phyloP scores from a whole-genome alignment of 2,797 vertebrate species.

The Gila robusta region DNA sequence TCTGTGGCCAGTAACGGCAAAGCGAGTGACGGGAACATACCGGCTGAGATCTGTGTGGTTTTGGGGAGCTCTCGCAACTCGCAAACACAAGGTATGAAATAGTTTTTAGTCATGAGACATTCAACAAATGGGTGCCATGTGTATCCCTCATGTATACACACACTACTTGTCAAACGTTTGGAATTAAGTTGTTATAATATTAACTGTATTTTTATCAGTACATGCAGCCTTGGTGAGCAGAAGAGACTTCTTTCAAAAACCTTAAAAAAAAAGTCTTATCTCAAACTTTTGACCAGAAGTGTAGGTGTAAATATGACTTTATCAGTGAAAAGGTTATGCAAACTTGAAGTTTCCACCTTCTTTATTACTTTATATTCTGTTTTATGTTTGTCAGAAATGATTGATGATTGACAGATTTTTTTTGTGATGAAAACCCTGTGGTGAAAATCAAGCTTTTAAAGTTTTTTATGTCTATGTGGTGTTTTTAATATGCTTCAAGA shows the following conservation, averaged over 20 bases:
- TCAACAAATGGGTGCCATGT: not conserved
- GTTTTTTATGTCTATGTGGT: no score
- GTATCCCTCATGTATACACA: not conserved
- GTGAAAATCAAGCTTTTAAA: no score
- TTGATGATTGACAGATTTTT: not conserved
- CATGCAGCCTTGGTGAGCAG: not conserved
- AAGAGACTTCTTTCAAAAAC: not conserved
- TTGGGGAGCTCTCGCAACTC: constrained; percentile 91
- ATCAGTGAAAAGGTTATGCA: not conserved
- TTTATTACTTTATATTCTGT: not conserved
- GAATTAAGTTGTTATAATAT: not conserved
- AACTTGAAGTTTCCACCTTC: not conserved
- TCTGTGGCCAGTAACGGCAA: constrained; percentile 88
- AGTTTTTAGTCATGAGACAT: not conserved
- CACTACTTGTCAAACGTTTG: not conserved
- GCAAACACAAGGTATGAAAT: constrained; percentile 87
- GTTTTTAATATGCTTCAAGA: no score
- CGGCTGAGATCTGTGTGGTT: constrained; percentile 97
- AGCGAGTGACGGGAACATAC: constrained; percentile 82
- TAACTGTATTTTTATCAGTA: no score
- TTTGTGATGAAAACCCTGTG: no score
- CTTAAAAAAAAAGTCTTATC: not conserved
- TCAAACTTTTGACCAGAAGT: no score
- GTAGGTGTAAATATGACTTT: not conserved
- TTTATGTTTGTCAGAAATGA: not conserved